Evolutionary conservation across 2,113 vertebrate species (phyloP), one percentile per base, ranked within the genome.

Genomic region (Beaufortia kweichowensis): DNA sequence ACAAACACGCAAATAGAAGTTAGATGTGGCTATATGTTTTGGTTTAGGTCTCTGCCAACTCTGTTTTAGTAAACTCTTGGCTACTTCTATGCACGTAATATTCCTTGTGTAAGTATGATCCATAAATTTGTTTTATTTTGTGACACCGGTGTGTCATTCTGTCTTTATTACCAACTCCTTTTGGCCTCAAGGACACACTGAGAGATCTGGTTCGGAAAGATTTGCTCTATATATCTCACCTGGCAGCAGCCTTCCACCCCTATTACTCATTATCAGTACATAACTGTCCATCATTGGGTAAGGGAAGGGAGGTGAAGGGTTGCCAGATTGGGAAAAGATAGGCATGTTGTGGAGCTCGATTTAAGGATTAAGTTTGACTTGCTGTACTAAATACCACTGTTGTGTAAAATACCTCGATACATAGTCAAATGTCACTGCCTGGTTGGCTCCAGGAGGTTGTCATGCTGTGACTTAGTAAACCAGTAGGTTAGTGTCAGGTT

Each of bases 171-270:
- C 41, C 1, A 28, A 31, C 76, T 72, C 35, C 14, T 46, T 33
- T 41, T 62, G 50, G 60, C 33, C 23, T 28, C 60, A 76, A 61
- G 72, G 71, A 53, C 71, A 64, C 64, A 64, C 9, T 35, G 0
- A 8, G n/a, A 26, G 8, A 65, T 68, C 35, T 26, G 5, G n/a
- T 41, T 59, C 39, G 29, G 12, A 59, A 57, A 66, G 63, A 77
- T 68, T 67, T 56, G 29, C 50, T 70, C n/a, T 35, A 28, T 56
- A 76, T 65, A 63, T 76, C 35, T n/a, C 75, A 1, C 39, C 29
- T 43, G 64, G 24, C 28, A 21, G 33, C n/a, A 21, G 53, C 21
- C 11, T 66, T 68, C 23, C 35, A 33, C 35, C 31, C n/a, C n/a
- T 41, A 77, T 60, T 48, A 63, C 14, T 55, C 3, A 71, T 64